phyloP scores from a whole-genome alignment of 2,797 vertebrate genomes.

The Adelosebastes latens region DNA sequence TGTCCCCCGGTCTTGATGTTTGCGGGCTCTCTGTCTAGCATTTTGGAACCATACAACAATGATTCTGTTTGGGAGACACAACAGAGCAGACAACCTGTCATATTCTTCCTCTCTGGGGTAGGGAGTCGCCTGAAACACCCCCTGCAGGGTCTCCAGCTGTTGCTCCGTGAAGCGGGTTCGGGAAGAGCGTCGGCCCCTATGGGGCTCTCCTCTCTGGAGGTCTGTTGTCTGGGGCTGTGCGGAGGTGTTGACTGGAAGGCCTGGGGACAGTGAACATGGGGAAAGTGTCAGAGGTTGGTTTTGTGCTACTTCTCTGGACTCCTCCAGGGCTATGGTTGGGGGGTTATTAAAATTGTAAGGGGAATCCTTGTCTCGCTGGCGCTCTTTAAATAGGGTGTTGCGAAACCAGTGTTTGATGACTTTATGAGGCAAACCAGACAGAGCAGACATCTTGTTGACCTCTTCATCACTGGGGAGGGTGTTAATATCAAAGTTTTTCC shows the following conservation, averaged over 20 bases:
- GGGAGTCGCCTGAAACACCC: conserved; percentile 96
- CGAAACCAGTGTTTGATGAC: conserved; percentile 99
- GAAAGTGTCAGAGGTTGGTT: conserved; percentile 79
- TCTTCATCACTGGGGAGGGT: conserved; percentile 97
- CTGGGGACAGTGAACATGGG: conserved; percentile 68
- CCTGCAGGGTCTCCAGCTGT: conserved; percentile 94
- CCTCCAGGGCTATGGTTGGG: conserved; percentile 93
- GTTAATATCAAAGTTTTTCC: conserved; percentile 98
- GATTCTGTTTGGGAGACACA: conserved; percentile 93
- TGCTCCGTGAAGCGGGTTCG: conserved; percentile 96
- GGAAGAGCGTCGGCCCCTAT: conserved; percentile 92
- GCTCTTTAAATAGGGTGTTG: conserved; percentile 98
- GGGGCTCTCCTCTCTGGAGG: conserved; percentile 88
- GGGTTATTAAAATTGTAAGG: conserved; percentile 99
- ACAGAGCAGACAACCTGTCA: conserved; percentile 91
- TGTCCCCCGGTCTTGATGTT: conserved; percentile 87
- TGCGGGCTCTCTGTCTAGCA: conserved; percentile 95
- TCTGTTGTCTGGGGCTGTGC: conserved; percentile 80
- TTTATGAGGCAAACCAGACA: conserved; percentile 93
- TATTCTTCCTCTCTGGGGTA: conserved; percentile 99
- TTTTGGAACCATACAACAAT: conserved; percentile 99
- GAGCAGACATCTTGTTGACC: conserved; percentile 94
- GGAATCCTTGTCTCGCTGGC: conserved; percentile 98
- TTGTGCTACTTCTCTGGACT: conserved; percentile 86
- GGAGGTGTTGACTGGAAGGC: conserved; percentile 47